Base-by-base conservation (phyloP, 1,140 invertebrate species). In the Mercenaria mercenaria region DNA sequence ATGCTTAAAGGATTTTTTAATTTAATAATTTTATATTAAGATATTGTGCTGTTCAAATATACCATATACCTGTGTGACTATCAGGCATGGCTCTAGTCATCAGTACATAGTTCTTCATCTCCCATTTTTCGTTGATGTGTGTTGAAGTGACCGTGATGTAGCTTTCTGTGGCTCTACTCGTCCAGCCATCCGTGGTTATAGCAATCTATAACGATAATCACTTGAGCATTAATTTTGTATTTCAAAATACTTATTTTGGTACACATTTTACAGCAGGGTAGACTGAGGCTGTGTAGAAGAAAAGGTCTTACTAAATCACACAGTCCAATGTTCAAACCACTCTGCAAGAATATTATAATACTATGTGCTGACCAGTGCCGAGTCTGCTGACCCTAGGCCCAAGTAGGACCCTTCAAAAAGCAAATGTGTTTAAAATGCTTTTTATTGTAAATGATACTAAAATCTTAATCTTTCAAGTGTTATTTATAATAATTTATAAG, bases 111-210 rank as follows among this genome's bases (percentile, higher is more conserved):
- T 89, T 83, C 29, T 56, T 23, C 18, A 83, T 13, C 29, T 83
- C 32, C 80, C 64, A 89, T 13, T 59, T 37, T 18, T 74, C 41
- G 18, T 50, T 32, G 29, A 76, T 89, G 50, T 74, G 77, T 10
- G 50, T 56, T 11, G 80, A 52, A 4, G 88, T 89, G 0, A 83
- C 56, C 0, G 88, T 89, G 10, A 83, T 59, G 52, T 82, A 82
- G 15, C n/a, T 52, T n/a, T 83, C 79, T 56, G 67, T 89, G 0
- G 88, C 64, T 61, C 88, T 11, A 20, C 39, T 50, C 26, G 32
- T 89, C 88, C 88, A 89, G 20, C 88, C 80, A 77, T 89, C 77
- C 6, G 43, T 89, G 39, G 77, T 47, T n/a, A 37, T 52, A 20
- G 59, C 59, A 61, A 61, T 29, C 59, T n/a, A 29, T 8, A 61